Conservation (phyloP, 2,113 vertebrate species). For the Morone chrysops region DNA sequence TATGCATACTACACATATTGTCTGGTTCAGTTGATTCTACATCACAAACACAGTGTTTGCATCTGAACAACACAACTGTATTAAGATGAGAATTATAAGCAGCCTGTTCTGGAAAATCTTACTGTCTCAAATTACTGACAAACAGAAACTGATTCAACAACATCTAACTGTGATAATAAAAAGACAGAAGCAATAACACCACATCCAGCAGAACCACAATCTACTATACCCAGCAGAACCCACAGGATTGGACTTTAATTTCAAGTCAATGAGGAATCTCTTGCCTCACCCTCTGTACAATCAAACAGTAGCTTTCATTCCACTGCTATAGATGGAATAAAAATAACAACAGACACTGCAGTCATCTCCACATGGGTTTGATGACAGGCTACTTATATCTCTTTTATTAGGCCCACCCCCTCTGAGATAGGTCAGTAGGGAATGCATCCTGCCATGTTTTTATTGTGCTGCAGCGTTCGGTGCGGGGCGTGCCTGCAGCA, state of each 20-base stretch:
- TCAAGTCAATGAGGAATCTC: conserved; percentile 44
- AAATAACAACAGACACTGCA: conserved; percentile 55
- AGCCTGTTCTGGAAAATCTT: not conserved
- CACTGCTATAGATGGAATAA: conserved; percentile 46
- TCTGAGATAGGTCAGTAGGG: conserved; percentile 54
- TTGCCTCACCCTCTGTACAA: conserved; percentile 32
- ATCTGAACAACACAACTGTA: not conserved
- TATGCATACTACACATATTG: not conserved
- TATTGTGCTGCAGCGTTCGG: conserved; percentile 51
- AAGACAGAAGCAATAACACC: conserved; percentile 54
- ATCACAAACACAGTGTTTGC: not conserved
- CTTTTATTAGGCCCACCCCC: conserved; percentile 67
- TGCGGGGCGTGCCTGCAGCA: conserved; percentile 30
- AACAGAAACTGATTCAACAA: conserved; percentile 18
- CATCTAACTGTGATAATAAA: conserved; percentile 47
- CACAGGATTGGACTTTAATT: conserved; percentile 52
- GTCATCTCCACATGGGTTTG: conserved; percentile 58
- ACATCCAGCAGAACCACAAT: conserved; percentile 13
- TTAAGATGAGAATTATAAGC: not conserved
- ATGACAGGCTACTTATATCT: conserved; percentile 69
- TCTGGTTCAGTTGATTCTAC: not conserved
- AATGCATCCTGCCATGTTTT: conserved; percentile 54
- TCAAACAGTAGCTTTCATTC: conserved; percentile 67
- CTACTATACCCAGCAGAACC: conserved; percentile 31
- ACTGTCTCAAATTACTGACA: not conserved